Percentiles rank a stretch among this genome's conserved stretches.
These are phyloP conservation scores for Isoperla grammatica DNA, from an alignment of 2,888 invertebrate genomes.

Conservation along the genomic window DNA sequence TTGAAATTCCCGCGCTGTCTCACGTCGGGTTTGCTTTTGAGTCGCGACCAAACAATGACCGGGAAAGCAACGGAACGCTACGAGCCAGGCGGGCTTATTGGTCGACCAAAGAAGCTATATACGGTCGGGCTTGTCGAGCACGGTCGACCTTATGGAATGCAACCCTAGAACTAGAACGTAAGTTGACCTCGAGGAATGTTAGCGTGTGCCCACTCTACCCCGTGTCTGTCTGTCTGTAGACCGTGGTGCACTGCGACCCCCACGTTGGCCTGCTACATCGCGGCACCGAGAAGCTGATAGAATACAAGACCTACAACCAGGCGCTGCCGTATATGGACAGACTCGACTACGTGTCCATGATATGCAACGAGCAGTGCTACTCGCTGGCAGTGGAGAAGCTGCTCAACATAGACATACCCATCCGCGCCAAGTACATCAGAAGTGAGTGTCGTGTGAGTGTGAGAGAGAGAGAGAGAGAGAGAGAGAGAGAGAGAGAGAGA, in stretches of 20 bases:
- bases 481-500: too few species aligned
- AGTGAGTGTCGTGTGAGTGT: constrained; percentile 40
- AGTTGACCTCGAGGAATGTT: too few species aligned
- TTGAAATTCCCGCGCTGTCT: too few species aligned
- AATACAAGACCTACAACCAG: constrained; percentile 81
- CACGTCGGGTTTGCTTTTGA: too few species aligned
- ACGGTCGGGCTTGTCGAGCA: background rate
- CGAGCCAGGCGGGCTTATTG: too few species aligned
- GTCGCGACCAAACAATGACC: too few species aligned
- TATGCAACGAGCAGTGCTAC: constrained; percentile 75
- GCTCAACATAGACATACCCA: constrained; percentile 68
- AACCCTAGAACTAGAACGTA: too few species aligned
- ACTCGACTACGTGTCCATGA: constrained; percentile 79
- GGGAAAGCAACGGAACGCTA: too few species aligned
- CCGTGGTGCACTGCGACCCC: constrained; percentile 58
- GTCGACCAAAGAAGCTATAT: too few species aligned
- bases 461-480: too few species aligned
- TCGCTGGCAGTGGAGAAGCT: constrained; percentile 77
- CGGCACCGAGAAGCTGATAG: constrained; percentile 86
- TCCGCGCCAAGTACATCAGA: constrained; percentile 74
- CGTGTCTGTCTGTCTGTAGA: constrained; percentile 50
- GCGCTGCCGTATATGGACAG: constrained; percentile 83
- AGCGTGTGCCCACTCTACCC: background rate
- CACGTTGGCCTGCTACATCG: constrained; percentile 84
- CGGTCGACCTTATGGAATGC: too few species aligned